Percentiles rank a stretch among this genome's conserved stretches.
phyloP scores from a whole-genome alignment of 1,140 invertebrate species.

The Heliconius himera region DNA sequence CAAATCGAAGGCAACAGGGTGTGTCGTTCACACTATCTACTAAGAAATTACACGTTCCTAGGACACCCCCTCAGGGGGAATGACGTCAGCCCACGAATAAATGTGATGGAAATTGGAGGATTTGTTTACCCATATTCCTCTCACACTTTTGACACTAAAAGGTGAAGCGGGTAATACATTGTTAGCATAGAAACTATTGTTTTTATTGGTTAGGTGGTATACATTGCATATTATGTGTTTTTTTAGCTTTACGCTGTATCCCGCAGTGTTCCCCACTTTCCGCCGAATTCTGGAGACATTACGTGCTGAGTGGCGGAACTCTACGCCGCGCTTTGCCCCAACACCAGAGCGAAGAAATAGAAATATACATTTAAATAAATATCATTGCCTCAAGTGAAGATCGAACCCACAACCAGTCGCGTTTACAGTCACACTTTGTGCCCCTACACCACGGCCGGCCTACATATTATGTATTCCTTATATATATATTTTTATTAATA shows the following conservation, averaged over 20 bases:
- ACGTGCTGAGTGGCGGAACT: too few species aligned
- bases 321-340: too few species aligned
- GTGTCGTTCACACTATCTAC: conserved; percentile 76
- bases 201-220: conserved; percentile 33
- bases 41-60: conserved; percentile 76
- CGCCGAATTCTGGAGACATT: too few species aligned
- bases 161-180: conserved; percentile 51
- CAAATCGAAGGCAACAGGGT: conserved; percentile 67
- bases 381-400: too few species aligned
- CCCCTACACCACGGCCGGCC: too few species aligned
- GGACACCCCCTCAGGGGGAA: conserved; percentile 36
- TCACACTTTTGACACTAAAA: conserved; percentile 79
- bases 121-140: conserved; percentile 81
- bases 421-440: too few species aligned
- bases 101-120: conserved; percentile 81
- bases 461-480: neutral
- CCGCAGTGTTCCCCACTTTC: too few species aligned
- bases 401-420: too few species aligned
- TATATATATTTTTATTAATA: too few species aligned
- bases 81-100: conserved; percentile 78
- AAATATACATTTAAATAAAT: too few species aligned
- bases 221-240: neutral
- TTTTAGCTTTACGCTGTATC: too few species aligned
- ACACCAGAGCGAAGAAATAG: too few species aligned
- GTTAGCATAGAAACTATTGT: conserved; percentile 45